Conservation (phyloP, 2,113 vertebrate genomes). For the Ammodytes dubius region DNA sequence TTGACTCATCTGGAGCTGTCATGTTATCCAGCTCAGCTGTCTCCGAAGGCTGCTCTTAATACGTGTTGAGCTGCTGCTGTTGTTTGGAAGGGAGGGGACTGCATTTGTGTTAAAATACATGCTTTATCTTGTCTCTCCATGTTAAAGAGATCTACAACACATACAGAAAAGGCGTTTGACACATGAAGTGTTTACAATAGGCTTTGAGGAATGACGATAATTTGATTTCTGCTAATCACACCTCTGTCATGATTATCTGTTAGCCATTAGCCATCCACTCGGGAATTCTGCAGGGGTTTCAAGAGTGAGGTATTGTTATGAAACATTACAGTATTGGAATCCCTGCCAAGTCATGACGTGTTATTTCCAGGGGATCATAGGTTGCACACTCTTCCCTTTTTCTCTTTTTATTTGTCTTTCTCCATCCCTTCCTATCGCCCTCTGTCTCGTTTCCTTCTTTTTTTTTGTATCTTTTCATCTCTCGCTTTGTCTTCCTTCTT, state of each 20-base stretch:
- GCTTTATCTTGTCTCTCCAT: background rate
- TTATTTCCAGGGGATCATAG: slow-evolving; percentile 48
- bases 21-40: slow-evolving; percentile 57
- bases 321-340: slow-evolving; percentile 29
- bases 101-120: background rate
- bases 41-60: slow-evolving; percentile 18
- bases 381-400: slow-evolving; percentile 31
- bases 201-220: slow-evolving; percentile 1
- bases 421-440: slow-evolving; percentile 27
- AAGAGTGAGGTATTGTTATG: slow-evolving; percentile 33
- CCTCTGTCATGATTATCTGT: slow-evolving; percentile 25
- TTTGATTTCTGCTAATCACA: slow-evolving; percentile 5
- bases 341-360: slow-evolving; percentile 46
- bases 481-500: slow-evolving; percentile 34
- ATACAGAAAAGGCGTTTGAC: background rate
- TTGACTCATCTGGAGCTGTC: slow-evolving; percentile 37
- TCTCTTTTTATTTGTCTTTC: slow-evolving; percentile 39
- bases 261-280: slow-evolving; percentile 26
- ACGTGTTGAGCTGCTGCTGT: slow-evolving; percentile 3
- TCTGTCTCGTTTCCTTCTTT: slow-evolving; percentile 38
- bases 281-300: slow-evolving; percentile 27
- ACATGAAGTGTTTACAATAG: background rate
- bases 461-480: slow-evolving; percentile 36
- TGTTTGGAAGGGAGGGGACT: background rate
- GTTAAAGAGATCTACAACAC: background rate